Evolutionary conservation across 35 echinoderm and acorn worm genomes (phyloP), one percentile per base, ranked within the genome.

Genomic region (Heliocidaris tuberculata): DNA sequence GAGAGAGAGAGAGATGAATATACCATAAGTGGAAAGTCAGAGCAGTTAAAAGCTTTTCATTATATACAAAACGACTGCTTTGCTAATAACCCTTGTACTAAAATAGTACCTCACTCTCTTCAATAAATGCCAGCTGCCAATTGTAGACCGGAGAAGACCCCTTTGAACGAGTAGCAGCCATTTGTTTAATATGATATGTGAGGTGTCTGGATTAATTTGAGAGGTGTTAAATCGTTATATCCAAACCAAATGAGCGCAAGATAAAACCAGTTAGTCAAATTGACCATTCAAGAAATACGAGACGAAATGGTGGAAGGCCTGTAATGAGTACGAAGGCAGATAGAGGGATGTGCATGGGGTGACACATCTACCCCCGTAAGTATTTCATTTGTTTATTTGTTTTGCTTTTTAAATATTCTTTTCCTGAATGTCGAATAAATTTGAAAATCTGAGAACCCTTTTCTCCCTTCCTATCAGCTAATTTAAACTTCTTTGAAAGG

Each of bases 151-250:
- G 35, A 42, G 35, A 42, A 42, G 2, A 70, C n/a, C n/a, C n/a
- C n/a, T n/a, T n/a, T n/a, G n/a, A n/a, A n/a, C n/a, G n/a, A 17
- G 21, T 2, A 19, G 60, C 60, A 16, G 60, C 60, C 3, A 70
- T 6, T 70, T 19, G 60, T 70, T 70, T 70, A 4, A 70, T 24
- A 16, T 21, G 17, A 21, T 16, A 70, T 70, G 13, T 19, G 6
- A 70, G 60, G 60, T 70, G 60, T 70, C 60, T 70, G 60, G 60
- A 70, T 70, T 70, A 70, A 70, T 70, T 70, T 70, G 60, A 70
- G 60, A 70, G 60, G 60, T 70, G 60, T 17, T 70, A 70, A 70
- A 6, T 70, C 60, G 60, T 70, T 70, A 70, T 70, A 70, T 24
- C 60, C 21, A 19, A 70, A 16, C 24, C 60, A 70, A 70, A 24